phyloP scores from a whole-genome alignment of 2,113 vertebrate species.

The Melospiza georgiana region DNA sequence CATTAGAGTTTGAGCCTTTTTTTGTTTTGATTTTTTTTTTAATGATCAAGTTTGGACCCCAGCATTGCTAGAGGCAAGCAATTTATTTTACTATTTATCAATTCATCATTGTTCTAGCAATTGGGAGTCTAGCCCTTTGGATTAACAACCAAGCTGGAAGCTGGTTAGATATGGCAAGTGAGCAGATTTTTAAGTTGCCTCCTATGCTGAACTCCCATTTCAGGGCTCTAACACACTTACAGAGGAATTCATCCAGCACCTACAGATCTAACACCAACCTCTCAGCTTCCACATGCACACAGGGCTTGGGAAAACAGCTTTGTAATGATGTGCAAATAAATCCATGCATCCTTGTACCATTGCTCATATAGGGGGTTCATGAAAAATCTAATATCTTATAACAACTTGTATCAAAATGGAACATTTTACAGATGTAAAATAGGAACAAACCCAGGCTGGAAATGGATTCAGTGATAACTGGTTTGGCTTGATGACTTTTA shows the following conservation, averaged over 20 bases:
- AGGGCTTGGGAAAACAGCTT: neutral
- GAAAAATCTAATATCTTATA: neutral
- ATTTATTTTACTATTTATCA: neutral
- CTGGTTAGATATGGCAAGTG: neutral
- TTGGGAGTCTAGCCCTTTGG: neutral
- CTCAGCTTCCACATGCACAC: neutral
- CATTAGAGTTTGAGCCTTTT: neutral
- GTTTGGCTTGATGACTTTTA: slow-evolving; percentile 45
- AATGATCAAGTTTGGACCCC: neutral
- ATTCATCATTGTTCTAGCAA: neutral
- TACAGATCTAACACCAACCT: neutral
- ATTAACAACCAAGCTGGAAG: neutral
- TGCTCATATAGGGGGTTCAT: neutral
- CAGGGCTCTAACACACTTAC: neutral
- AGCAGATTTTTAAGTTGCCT: neutral
- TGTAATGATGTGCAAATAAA: neutral
- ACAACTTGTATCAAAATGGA: slow-evolving; percentile 66
- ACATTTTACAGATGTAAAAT: slow-evolving; percentile 57
- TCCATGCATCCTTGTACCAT: neutral
- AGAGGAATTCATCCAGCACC: neutral
- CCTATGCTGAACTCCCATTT: neutral
- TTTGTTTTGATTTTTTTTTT: neutral
- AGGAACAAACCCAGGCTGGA: slow-evolving; percentile 47
- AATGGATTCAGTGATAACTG: slow-evolving; percentile 46
- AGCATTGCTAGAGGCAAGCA: neutral